These are phyloP conservation scores for Drosophila greeni DNA, from an alignment of 2,888 invertebrate genomes.

Conservation along the genomic window DNA sequence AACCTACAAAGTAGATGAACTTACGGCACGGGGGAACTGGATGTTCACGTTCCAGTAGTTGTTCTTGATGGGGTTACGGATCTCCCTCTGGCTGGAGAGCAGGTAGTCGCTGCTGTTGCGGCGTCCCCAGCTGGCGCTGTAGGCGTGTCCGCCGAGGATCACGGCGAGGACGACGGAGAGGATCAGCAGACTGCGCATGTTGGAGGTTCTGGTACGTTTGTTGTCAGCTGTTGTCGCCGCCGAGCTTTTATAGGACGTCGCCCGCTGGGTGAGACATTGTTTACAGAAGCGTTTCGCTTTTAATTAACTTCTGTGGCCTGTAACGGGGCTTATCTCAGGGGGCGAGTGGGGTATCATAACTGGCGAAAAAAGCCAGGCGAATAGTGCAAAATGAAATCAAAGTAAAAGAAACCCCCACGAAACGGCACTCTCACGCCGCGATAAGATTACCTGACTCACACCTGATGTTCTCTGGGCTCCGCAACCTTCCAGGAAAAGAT, in stretches of 20 bases:
- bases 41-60: constrained; percentile 49
- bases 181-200: constrained; percentile 53
- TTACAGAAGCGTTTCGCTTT: constrained; percentile 44
- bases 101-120: constrained; percentile 44
- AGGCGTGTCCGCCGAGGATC: constrained; percentile 51
- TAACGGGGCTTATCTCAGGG: constrained; percentile 47
- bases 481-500: constrained; percentile 33
- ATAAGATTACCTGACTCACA: constrained; percentile 61
- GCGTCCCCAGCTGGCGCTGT: constrained; percentile 56
- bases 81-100: constrained; percentile 47
- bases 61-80: constrained; percentile 51
- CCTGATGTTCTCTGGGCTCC: not conserved
- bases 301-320: constrained; percentile 54
- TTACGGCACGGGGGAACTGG: constrained; percentile 54
- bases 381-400: constrained; percentile 32
- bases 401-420: constrained; percentile 25
- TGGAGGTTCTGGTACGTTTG: constrained; percentile 34
- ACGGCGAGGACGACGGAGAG: constrained; percentile 57
- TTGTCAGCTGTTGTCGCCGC: constrained; percentile 4
- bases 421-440: constrained; percentile 33
- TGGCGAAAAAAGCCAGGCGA: constrained; percentile 6
- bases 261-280: constrained; percentile 36
- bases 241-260: constrained; percentile 43
- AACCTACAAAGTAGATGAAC: not conserved
- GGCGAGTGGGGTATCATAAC: not conserved